A percentile compares a stretch with the other conserved stretches of the same genome.
Conservation (phyloP, 2,888 invertebrate genomes). For the Parthenolecanium corni region DNA sequence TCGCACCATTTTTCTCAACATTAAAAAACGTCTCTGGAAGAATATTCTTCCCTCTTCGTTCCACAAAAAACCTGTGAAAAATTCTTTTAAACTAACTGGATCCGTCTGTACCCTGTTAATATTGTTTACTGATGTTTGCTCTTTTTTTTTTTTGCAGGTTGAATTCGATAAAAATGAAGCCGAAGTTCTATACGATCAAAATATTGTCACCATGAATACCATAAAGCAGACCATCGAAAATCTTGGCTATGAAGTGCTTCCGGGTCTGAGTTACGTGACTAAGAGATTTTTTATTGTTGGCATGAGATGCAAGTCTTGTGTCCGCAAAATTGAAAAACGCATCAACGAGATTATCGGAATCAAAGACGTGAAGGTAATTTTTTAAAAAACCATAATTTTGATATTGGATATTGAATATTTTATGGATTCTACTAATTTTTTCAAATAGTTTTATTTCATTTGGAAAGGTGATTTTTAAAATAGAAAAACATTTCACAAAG, state of each 20-base stretch:
- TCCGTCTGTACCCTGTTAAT: no score
- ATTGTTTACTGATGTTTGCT: not conserved
- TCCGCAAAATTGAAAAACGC: constrained; percentile 59
- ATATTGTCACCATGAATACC: constrained; percentile 47
- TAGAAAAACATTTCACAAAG: no score
- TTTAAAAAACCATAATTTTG: no score
- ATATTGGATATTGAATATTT: no score
- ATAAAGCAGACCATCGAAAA: constrained; percentile 67
- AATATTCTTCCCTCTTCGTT: no score
- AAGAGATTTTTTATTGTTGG: constrained; percentile 37
- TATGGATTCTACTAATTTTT: no score
- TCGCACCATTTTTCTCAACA: no score
- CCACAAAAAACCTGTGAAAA: no score
- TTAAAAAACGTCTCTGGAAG: no score
- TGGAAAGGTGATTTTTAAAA: no score
- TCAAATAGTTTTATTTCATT: no score
- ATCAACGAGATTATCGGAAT: constrained; percentile 50
- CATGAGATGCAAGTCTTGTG: constrained; percentile 80
- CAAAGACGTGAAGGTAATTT: constrained; percentile 47
- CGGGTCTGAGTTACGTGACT: constrained; percentile 39
- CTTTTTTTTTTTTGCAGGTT: constrained; percentile 35
- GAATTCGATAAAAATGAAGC: constrained; percentile 61
- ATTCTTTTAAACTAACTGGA: no score
- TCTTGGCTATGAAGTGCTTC: constrained; percentile 65
- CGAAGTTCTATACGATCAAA: constrained; percentile 57